These are phyloP conservation scores for Python bivittatus DNA, from an alignment of 2,113 vertebrate species.

Conservation along the genomic window DNA sequence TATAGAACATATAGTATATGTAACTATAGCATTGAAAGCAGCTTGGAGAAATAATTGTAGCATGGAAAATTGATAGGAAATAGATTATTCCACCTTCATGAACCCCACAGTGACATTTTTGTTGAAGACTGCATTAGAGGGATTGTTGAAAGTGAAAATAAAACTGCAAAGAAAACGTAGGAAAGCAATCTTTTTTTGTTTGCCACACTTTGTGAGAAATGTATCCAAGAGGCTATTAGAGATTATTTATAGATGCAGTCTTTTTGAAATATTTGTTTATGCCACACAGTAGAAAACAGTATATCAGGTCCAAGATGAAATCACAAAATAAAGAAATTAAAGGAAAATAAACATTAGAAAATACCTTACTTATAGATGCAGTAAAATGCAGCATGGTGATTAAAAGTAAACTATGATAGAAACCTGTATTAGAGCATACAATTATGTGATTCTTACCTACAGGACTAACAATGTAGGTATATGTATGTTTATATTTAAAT, in stretches of 20 bases:
- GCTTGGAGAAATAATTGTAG: not conserved
- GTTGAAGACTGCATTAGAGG: not conserved
- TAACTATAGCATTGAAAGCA: not conserved
- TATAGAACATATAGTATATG: not conserved
- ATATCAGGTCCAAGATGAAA: not conserved
- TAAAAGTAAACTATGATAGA: not conserved
- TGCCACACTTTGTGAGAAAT: not conserved
- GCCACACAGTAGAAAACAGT: not conserved
- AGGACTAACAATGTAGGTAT: not conserved
- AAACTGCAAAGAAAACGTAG: not conserved
- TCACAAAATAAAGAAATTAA: not conserved
- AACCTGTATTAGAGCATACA: not conserved
- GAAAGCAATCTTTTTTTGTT: not conserved
- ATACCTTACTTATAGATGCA: not conserved
- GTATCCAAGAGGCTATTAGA: not conserved
- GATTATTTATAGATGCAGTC: not conserved
- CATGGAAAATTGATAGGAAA: not conserved
- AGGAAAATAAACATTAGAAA: not conserved
- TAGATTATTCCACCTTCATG: not conserved
- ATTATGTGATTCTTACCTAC: not conserved
- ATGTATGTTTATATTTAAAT: not conserved
- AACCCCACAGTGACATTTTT: not conserved
- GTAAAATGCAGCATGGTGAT: not conserved
- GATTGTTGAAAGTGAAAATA: not conserved
- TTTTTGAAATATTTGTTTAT: not conserved